Conservation (phyloP, 2,113 vertebrate genomes). For the Puma concolor region DNA sequence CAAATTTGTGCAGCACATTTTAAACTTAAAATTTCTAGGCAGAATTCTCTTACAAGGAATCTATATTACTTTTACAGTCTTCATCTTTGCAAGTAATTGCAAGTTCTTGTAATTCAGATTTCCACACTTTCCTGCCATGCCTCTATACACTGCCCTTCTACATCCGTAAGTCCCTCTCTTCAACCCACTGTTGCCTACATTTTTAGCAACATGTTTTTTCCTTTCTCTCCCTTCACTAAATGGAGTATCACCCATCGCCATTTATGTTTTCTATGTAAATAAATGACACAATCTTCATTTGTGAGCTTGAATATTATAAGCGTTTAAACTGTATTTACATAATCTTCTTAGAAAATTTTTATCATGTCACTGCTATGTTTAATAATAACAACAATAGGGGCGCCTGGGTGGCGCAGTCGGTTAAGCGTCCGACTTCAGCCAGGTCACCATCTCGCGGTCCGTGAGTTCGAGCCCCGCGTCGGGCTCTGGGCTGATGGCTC, state of each 20-base stretch:
- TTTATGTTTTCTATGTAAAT: not conserved
- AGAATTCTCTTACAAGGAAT: not conserved
- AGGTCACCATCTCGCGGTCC: no score
- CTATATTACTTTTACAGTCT: not conserved
- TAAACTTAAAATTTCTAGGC: not conserved
- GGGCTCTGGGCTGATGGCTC: no score
- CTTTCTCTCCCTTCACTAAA: not conserved
- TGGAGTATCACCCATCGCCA: not conserved
- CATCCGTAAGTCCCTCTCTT: not conserved
- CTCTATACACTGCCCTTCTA: not conserved
- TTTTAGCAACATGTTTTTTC: not conserved
- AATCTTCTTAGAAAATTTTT: not conserved
- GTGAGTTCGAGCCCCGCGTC: no score
- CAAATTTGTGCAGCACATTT: not conserved
- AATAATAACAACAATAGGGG: not conserved
- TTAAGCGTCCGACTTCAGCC: no score
- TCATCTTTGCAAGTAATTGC: not conserved
- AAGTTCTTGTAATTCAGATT: not conserved
- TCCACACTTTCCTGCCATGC: not conserved
- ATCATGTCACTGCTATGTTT: not conserved
- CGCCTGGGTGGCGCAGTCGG: no score
- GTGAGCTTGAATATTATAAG: not conserved
- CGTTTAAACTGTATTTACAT: not conserved
- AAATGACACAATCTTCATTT: not conserved
- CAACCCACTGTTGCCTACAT: fast-evolving